Evolutionary conservation across 2,113 vertebrate species (phyloP), one percentile per base, ranked within the genome.

Genomic region (Alectura lathami): DNA sequence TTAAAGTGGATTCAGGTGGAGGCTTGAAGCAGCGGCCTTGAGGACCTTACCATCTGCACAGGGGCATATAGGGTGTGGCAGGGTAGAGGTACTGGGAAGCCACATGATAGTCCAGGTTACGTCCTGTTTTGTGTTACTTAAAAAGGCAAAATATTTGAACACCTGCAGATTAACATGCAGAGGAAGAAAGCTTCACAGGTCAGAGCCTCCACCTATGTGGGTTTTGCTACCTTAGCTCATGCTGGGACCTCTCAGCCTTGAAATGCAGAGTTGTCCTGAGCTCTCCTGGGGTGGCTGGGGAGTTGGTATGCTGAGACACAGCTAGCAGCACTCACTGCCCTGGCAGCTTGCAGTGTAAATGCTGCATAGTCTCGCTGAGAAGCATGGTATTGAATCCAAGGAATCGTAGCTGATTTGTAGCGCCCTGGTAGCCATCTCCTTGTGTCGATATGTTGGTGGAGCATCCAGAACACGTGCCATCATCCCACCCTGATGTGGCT

Each of bases 291-390:
- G 34, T 93, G 69, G 30, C 94, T 66, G 75, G 90, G 86, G 88
- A 81, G 77, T 48, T 30, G 0, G 92, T 21, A 57, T 8, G n/a
- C 89, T 94, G 93, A 89, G 87, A 80, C 78, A 66, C 87, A 92
- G 86, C 86, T 94, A 94, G 89, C 82, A 32, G 87, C 79, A 54
- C 91, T 83, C 91, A 85, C 89, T 1, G 2, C 67, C 84, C 59
- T 93, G 93, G 59, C 90, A 63, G 85, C 82, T 62, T 92, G 78
- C 89, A 47, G 84, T 91, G 85, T 91, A 94, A 94, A 83, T 68
- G 87, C 76, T 91, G 93, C 93, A 94, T 67, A 75, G 75, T 67
- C 70, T 90, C 16, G 2, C 79, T 0, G 8, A 88, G 75, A 75
- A 80, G 45, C 1, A 1, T 66, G 89, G 89, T 89, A 77, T 94